Base-by-base conservation (phyloP, 2,113 vertebrate species). In the Clinocottus analis region DNA sequence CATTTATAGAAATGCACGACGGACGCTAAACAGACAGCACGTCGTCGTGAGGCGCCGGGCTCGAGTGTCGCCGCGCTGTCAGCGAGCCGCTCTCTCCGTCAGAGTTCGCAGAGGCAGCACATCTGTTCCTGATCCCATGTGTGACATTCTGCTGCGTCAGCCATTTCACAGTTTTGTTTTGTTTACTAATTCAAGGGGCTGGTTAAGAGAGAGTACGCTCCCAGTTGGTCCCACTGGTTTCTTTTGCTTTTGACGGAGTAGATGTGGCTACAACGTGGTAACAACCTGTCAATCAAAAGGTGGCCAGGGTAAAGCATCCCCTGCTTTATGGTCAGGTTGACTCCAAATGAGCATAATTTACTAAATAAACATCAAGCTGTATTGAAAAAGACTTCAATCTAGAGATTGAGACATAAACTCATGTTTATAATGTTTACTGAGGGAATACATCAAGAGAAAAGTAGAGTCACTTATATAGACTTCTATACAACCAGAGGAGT, bases 111-210 rank as follows among this genome's bases (percentile, higher is more conserved):
- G 63, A 82, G 64, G 69, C 75, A 67, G 13, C 71, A 62, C 87
- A 91, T 89, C 85, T 93, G 92, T 19, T 86, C 86, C 80, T 74
- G 41, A 86, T 92, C 87, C 65, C 56, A 43, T 16, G 75, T 74
- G 65, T 56, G 83, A 85, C 68, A 72, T 84, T 85, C 72, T 81
- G 90, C 88, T 75, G 77, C 43, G n/a, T 93, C 89, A 90, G 90
- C 82, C 1, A 55, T 75, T 89, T 76, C 19, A 13, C 19, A 35
- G 27, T 72, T 75, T 72, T 87, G 79, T 85, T 90, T 86, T 88
- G 88, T 87, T 90, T 90, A 83, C 59, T 85, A 79, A 87, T 89
- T 86, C 14, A 29, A 25, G 56, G 66, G 1, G 75, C 73, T 12
- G 56, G 72, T 80, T 88, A 60, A 75, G 8, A 17, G 11, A 69